These are phyloP conservation scores for Chiroxiphia lanceolata DNA, from an alignment of 2,797 vertebrate genomes.

Conservation along the genomic window DNA sequence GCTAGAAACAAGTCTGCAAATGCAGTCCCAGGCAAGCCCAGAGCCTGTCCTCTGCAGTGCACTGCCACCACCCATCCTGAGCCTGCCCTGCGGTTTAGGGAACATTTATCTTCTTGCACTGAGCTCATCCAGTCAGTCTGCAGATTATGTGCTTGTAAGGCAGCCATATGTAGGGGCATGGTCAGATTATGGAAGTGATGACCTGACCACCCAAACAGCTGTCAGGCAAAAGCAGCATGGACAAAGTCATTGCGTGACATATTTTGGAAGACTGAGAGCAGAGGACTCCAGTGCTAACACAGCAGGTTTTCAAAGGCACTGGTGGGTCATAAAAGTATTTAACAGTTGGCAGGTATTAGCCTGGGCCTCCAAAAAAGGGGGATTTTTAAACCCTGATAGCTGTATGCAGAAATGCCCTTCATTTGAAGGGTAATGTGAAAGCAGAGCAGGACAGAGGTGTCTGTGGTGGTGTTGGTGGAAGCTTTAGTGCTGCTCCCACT, in stretches of 20 bases:
- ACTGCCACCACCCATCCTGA: background rate
- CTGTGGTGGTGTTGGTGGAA: background rate
- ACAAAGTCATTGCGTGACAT: accelerated
- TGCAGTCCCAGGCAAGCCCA: background rate
- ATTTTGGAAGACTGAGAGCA: background rate
- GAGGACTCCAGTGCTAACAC: background rate
- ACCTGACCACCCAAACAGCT: background rate
- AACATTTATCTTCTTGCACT: background rate
- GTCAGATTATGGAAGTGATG: background rate
- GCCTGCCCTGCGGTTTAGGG: background rate
- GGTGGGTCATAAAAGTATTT: background rate
- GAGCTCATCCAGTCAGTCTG: background rate
- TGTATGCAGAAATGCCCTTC: background rate
- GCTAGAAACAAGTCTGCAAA: background rate
- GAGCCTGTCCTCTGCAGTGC: background rate
- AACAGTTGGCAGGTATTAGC: background rate
- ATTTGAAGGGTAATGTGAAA: background rate
- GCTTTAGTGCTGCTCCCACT: background rate
- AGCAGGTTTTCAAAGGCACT: background rate
- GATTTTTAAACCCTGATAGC: background rate
- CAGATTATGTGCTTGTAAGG: background rate
- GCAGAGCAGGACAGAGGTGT: background rate
- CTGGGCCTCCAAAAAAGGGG: background rate
- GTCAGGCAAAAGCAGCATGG: background rate
- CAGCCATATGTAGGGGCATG: background rate